These are phyloP conservation scores for Nilaparvata lugens DNA, from an alignment of 1,140 invertebrate species.

Conservation along the genomic window DNA sequence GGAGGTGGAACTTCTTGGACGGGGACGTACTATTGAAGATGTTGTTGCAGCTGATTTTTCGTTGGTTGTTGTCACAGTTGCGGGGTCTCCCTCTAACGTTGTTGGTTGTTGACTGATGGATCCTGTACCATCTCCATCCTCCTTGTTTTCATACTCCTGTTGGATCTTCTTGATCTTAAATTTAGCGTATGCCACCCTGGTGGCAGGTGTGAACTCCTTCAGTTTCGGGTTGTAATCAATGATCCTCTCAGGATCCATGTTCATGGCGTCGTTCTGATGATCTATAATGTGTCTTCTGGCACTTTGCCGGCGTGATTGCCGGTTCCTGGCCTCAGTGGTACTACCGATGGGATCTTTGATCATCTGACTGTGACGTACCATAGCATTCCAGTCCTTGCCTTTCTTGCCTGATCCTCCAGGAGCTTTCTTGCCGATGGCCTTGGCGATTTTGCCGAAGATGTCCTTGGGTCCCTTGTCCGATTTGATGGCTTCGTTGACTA, in stretches of 20 bases:
- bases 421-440: conserved; percentile 56
- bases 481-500: conserved; percentile 57
- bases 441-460: conserved; percentile 69
- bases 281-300: conserved; percentile 51
- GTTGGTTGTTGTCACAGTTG: conserved; percentile 16
- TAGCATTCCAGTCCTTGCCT: conserved; percentile 78
- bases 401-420: conserved; percentile 52
- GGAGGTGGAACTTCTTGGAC: conserved; percentile 20
- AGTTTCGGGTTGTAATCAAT: conserved; percentile 74
- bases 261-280: conserved; percentile 44
- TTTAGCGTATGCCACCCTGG: conserved; percentile 73
- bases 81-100: neutral
- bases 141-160: conserved; percentile 39
- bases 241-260: conserved; percentile 56
- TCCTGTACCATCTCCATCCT: conserved; percentile 17
- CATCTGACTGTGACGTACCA: conserved; percentile 59
- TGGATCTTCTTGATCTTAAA: conserved; percentile 65
- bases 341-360: conserved; percentile 67
- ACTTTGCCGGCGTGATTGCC: conserved; percentile 52
- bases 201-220: conserved; percentile 57
- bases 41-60: conserved; percentile 20
- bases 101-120: conserved; percentile 9
- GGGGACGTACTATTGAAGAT: conserved; percentile 20
- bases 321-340: conserved; percentile 49
- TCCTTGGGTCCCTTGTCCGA: conserved; percentile 59